Base-by-base conservation (phyloP, 1,140 invertebrate species). In the Saxidomus purpurata region DNA sequence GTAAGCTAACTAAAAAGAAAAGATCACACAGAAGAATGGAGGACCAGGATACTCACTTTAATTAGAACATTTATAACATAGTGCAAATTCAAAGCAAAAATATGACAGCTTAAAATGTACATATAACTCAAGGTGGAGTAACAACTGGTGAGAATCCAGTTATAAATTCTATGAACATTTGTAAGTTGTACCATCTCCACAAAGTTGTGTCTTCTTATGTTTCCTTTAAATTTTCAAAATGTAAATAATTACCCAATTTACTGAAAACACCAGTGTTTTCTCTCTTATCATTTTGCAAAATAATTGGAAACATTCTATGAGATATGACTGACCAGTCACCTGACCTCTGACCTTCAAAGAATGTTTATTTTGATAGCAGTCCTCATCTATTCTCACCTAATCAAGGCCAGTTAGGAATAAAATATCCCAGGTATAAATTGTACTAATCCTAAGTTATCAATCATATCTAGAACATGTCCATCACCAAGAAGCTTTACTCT, bases 351-450 rank as follows among this genome's bases (percentile, higher is more conserved):
- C 67, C 67, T 71, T 71, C 17, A 36, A 71, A 13, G 67, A 31
- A 71, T 71, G 67, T 38, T 71, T 71, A 71, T 71, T 17, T 38
- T 71, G 67, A 38, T 71, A 71, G 11, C 67, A 38, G 31, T 71
- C 28, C 67, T 38, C 31, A 71, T 71, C 36, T 38, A 71, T 71
- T 40, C 36, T 71, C 67, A 71, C 67, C 67, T 71, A 71, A 71
- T 71, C 67, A 71, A 38, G 67, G 67, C 67, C 34, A 71, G 67
- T 71, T 71, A 71, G 34, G 67, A 71, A 36, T 71, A 71, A 71
- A 38, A 71, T n/a, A 71, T 71, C 28, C 34, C 67, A 71, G 67
- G 67, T 38, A 71, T 71, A 71, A 71, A 40, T 38, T 28, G 2
- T 4, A 28, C 67, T 38, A 22, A 71, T n/a, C 67, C 67, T 38